Evolutionary conservation across 2,888 invertebrate genomes (phyloP), one percentile per base, ranked within the genome.

Genomic region (Thalpophila matura): DNA sequence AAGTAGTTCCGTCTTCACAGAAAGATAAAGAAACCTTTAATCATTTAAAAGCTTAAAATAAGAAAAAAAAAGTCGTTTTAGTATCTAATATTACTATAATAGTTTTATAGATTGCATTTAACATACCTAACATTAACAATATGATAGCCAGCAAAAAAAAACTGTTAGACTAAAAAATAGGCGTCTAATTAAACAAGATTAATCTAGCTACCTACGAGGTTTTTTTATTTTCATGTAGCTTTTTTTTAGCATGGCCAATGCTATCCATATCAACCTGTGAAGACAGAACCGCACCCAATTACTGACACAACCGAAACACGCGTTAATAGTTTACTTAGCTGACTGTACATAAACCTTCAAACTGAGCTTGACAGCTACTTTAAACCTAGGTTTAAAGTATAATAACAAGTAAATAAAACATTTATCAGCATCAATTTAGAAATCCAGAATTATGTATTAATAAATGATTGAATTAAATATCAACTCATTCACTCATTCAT

Each of bases 291-390:
- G n/a, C 27, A 35, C 14, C 26, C 27, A 46, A 20, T 42, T 31
- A 33, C 24, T 12, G 12, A 55, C 45, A 42, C 43, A 60, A 58
- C 46, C 47, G 31, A 57, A 57, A 27, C 49, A 42, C 20, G 35
- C 37, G 16, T 26, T 35, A 29, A 29, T 29, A 43, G 12, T 55
- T 38, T 22, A 31, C 14, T 43, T 50, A 38, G 7, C 20, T n/a
- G 57, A 76, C 67, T 67, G 69, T 66, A 74, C 51, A 60, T 33
- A 40, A 61, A 5, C 16, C 12, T 45, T 22, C 35, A 42, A 56
- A 57, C 4, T 59, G 38, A 74, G 42, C 35, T 57, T 31, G 60
- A 64, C 35, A 3, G 54, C 29, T 27, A 35, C 6, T 24, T n/a
- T n/a, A n/a, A 4, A 14, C 6, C 14, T 14, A 4, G 9, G n/a